Evolutionary conservation across 92 coral and sea anemone genomes (phyloP).

Genomic region (Pocillopora grandis): DNA sequence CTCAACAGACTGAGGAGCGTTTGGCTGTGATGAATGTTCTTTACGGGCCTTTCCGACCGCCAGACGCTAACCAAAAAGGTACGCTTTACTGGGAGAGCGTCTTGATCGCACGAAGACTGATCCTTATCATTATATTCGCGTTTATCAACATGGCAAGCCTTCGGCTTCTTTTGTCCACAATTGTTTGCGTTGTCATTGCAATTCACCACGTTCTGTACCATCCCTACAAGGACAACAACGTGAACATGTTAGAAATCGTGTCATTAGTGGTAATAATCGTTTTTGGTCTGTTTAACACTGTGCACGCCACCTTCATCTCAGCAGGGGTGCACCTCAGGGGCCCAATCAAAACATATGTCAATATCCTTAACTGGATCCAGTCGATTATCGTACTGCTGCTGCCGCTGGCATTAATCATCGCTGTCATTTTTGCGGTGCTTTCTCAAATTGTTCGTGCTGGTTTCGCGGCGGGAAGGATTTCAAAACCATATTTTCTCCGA

Average conservation of each 20-base stretch:
- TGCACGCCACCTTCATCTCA: constrained; percentile 46
- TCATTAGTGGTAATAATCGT: constrained; percentile 20
- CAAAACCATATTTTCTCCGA: background rate
- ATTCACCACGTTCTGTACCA: constrained; percentile 34
- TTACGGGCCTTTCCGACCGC: constrained; percentile 49
- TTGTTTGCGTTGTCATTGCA: constrained; percentile 22
- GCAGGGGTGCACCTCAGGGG: constrained; percentile 42
- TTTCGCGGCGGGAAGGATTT: background rate
- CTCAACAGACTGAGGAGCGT: constrained; percentile 22
- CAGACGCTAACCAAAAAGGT: constrained; percentile 32
- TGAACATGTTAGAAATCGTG: constrained; percentile 34
- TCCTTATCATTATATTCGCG: constrained; percentile 38
- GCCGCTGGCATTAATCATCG: constrained; percentile 33
- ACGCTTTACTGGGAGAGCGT: constrained; percentile 55
- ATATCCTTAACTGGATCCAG: constrained; percentile 32
- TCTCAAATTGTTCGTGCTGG: constrained; percentile 37
- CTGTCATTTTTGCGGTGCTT: constrained; percentile 29
- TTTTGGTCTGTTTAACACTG: constrained; percentile 43
- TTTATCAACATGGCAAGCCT: constrained; percentile 29
- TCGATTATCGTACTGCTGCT: constrained; percentile 10
- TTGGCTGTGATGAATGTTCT: constrained; percentile 33
- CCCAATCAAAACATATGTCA: constrained; percentile 32
- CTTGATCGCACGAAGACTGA: constrained; percentile 39
- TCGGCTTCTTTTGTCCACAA: constrained; percentile 19
- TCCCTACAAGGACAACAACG: constrained; percentile 33